phyloP scores from a whole-genome alignment of 1,140 invertebrate genomes.

The Procambarus clarkii region DNA sequence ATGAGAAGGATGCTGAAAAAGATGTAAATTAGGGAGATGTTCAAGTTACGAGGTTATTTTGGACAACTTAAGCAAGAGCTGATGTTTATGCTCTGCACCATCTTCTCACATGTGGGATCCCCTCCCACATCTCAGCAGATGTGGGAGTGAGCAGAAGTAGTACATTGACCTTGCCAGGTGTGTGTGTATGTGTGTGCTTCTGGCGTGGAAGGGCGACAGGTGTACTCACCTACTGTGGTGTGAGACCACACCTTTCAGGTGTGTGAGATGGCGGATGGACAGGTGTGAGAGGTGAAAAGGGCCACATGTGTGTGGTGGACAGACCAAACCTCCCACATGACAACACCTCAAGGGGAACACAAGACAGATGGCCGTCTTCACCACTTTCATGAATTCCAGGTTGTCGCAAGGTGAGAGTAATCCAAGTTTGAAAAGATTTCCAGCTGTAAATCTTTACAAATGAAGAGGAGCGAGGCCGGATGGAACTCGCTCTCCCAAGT shows the following conservation, averaged over 20 bases:
- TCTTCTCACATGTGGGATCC: too few species aligned
- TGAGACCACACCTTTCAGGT: not conserved
- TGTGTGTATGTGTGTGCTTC: not conserved
- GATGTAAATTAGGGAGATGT: too few species aligned
- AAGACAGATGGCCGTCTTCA: not conserved
- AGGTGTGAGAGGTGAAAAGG: not conserved
- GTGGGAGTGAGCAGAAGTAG: too few species aligned
- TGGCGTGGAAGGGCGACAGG: too few species aligned
- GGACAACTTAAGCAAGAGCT: too few species aligned
- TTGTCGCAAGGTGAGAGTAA: not conserved
- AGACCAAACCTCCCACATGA: too few species aligned
- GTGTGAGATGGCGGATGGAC: not conserved
- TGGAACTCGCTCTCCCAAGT: not conserved
- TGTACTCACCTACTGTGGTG: too few species aligned
- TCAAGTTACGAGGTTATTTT: too few species aligned
- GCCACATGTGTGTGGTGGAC: too few species aligned
- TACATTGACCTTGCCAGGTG: not conserved
- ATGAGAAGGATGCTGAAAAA: too few species aligned
- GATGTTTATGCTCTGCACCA: too few species aligned
- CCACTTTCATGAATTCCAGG: not conserved
- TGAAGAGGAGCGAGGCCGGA: not conserved
- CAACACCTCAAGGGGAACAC: not conserved
- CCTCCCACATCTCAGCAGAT: too few species aligned
- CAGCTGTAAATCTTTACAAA: constrained; percentile 8
- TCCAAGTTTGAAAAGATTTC: constrained; percentile 3